Evolutionary conservation across 2,888 invertebrate genomes (phyloP), one percentile per base, ranked within the genome.

Genomic region (Apamea epomidion): DNA sequence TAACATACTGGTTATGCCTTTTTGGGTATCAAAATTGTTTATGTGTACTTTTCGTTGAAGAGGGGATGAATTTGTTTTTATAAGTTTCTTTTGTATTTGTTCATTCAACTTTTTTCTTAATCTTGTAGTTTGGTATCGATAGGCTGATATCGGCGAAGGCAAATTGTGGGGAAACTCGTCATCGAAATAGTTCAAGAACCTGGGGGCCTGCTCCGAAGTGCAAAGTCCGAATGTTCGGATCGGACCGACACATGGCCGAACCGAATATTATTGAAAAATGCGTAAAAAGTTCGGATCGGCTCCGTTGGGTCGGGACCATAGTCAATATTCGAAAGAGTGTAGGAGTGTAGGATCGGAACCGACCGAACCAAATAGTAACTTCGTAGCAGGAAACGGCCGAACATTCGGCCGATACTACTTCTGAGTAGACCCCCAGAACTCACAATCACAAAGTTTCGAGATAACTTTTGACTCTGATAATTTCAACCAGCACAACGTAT

Each of bases 1-100:
- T 72, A 87, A 71, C 54, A 51, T 69, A 74, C 65, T 76, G 74
- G 81, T 81, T 80, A 87, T 62, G 75, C 74, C 29, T 62, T 73
- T 73, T 77, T 64, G 64, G 74, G 51, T 76, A 68, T 73, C 75
- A 76, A 65, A 32, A 72, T 84, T 62, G 71, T 54, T 71, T 48
- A 48, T 54, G 62, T 48, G 32, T 58, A 16, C n/a, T 54, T 68
- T 72, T 75, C 48, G 45, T 45, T 16, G 25, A 72, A 48, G 8
- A 74, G 70, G 37, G 37, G 29, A 29, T 29, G 48, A 54, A 48
- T 62, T 62, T 45, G 12, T n/a, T 67, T 77, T 62, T 62, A 3
- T 21, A 37, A 2, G 6, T 37, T 62, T 51, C 14, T 18, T 62
- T 58, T 60, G 6, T n/a, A 51, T 60, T 29, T 54, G 16, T n/a